These are phyloP conservation scores for Micrasema longulum DNA, from an alignment of 1,140 invertebrate genomes.

Conservation along the genomic window DNA sequence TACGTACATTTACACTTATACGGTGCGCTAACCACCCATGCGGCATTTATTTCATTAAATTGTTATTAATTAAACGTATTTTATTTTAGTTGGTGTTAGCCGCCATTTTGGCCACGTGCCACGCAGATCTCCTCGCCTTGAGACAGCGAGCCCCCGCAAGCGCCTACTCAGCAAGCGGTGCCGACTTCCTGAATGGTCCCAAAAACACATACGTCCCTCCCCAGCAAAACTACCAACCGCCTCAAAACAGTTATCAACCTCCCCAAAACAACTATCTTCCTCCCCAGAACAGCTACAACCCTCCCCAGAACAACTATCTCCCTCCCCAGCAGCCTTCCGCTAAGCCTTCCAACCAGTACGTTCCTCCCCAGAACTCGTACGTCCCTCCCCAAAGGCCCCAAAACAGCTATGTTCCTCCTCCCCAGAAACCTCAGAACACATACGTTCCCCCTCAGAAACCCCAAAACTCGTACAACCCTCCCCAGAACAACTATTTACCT, in stretches of 20 bases:
- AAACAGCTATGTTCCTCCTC: constrained; percentile 55
- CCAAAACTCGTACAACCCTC: constrained; percentile 32
- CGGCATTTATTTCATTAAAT: too few relatives aligned
- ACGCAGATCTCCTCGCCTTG: constrained; percentile 46
- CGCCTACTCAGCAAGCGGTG: constrained; percentile 47
- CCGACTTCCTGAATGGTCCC: constrained; percentile 46
- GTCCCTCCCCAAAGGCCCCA: constrained; percentile 55
- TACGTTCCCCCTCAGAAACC: constrained; percentile 55
- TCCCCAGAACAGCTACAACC: constrained; percentile 32
- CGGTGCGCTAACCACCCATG: too few relatives aligned
- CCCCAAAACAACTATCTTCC: constrained; percentile 53
- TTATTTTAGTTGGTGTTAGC: constrained; percentile 47
- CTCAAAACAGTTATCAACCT: constrained; percentile 47
- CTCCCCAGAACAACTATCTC: constrained; percentile 42
- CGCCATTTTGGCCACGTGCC: constrained; percentile 42
- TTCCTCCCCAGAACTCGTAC: constrained; percentile 34
- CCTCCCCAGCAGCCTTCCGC: constrained; percentile 52
- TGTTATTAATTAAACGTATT: too few relatives aligned
- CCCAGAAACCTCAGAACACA: constrained; percentile 48
- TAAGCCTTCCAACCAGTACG: constrained; percentile 20
- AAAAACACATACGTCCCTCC: constrained; percentile 49
- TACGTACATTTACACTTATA: too few relatives aligned
- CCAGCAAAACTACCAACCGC: constrained; percentile 49
- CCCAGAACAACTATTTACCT: constrained; percentile 47
- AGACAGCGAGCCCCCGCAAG: constrained; percentile 44